phyloP scores from a whole-genome alignment of 92 coral and sea anemone genomes.

The Zoanthus gigantus region DNA sequence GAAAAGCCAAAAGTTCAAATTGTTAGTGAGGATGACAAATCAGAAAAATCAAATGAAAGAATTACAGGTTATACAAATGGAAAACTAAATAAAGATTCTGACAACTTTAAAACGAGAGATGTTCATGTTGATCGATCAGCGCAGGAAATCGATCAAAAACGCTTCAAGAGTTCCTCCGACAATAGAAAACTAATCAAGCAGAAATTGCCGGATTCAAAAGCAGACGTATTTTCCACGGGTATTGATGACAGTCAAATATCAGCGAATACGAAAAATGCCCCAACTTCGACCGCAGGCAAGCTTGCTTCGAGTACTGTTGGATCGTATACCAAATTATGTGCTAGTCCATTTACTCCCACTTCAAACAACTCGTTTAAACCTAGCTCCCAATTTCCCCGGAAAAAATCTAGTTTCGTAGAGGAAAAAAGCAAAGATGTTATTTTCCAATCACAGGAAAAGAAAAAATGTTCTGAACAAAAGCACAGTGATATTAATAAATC shows the following conservation, averaged over 20 bases:
- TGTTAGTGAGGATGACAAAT: constrained; percentile 25
- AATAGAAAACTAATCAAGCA: constrained; percentile 9
- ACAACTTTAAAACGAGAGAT: constrained; percentile 13
- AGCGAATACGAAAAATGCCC: not conserved
- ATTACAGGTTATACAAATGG: constrained; percentile 14
- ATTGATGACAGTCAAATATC: not conserved
- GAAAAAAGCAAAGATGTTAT: constrained; percentile 11
- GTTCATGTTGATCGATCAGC: constrained; percentile 19
- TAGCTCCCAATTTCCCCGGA: constrained; percentile 58
- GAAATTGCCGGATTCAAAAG: not conserved
- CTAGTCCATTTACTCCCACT: constrained; percentile 46
- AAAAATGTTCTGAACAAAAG: not conserved
- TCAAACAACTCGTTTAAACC: constrained; percentile 46
- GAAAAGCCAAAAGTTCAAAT: constrained; percentile 59
- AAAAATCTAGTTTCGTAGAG: constrained; percentile 35
- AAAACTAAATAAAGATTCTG: constrained; percentile 17
- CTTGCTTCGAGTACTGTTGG: not conserved
- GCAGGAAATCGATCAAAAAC: constrained; percentile 28
- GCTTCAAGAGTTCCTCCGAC: not conserved
- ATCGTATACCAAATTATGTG: not conserved
- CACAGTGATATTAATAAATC: not conserved
- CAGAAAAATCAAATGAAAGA: constrained; percentile 8
- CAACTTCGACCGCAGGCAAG: not conserved
- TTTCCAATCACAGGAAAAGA: not conserved
- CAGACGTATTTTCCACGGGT: not conserved